Conservation (phyloP, 2,113 vertebrate genomes). For the Rana temporaria region DNA sequence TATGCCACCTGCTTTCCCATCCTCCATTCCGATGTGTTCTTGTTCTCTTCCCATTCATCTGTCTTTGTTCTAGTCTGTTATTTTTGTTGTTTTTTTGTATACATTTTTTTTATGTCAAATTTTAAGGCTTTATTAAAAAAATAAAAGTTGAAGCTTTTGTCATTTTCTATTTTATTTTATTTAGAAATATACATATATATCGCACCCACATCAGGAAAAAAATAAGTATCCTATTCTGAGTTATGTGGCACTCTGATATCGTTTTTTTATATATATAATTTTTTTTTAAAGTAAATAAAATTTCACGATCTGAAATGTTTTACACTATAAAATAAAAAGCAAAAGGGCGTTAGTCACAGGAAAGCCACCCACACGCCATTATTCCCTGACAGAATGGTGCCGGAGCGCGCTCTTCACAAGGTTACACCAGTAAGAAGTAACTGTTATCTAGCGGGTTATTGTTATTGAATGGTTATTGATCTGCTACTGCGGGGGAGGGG, state of each 20-base stretch:
- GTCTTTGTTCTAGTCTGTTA: neutral
- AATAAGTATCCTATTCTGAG: constrained; percentile 9
- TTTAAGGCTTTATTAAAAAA: constrained; percentile 41
- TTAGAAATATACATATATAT: constrained; percentile 31
- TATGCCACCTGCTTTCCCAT: too few species aligned
- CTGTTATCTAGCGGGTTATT: too few species aligned
- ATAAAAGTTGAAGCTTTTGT: neutral
- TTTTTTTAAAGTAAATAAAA: neutral
- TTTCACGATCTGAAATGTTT: neutral
- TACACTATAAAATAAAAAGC: constrained; percentile 11
- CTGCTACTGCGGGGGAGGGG: too few species aligned
- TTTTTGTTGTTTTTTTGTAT: constrained; percentile 1
- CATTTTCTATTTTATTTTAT: constrained; percentile 35
- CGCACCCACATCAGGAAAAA: neutral
- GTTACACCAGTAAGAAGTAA: too few species aligned
- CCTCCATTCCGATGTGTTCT: too few species aligned
- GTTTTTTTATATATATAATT: too few species aligned
- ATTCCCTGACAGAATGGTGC: too few species aligned
- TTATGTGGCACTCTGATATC: neutral
- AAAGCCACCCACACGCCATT: too few species aligned
- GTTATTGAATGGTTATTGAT: too few species aligned
- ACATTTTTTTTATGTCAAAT: neutral
- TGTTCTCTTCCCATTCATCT: too few species aligned
- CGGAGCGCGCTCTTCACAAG: too few species aligned
- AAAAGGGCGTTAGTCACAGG: too few species aligned